Evolutionary conservation across 2,797 vertebrate species (phyloP).

Genomic region (Onychomys torridus): DNA sequence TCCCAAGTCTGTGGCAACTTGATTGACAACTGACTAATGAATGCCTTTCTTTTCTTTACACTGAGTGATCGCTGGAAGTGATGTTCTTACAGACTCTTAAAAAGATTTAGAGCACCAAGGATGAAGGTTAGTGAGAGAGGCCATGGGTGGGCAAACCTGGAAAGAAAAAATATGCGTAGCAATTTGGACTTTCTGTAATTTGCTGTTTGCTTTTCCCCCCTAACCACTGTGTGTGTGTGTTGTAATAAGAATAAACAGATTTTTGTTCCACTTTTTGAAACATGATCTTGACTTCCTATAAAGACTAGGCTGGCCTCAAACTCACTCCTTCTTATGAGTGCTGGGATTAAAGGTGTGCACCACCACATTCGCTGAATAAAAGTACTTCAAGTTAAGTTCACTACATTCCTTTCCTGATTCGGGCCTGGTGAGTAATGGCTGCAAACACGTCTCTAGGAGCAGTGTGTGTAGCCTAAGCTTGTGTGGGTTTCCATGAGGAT

Average conservation of each 20-base stretch:
- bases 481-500: slow-evolving; percentile 90
- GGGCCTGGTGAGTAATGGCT: slow-evolving; percentile 89
- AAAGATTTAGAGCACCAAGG: slow-evolving; percentile 10
- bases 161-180: background rate
- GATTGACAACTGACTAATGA: background rate
- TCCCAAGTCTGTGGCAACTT: background rate
- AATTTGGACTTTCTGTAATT: background rate
- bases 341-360: background rate
- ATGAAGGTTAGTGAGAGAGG: slow-evolving; percentile 24
- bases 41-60: slow-evolving; percentile 40
- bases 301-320: background rate
- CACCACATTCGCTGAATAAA: background rate
- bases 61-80: background rate
- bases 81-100: background rate
- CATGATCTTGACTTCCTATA: background rate
- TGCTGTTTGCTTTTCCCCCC: background rate
- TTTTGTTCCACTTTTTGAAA: background rate
- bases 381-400: slow-evolving; percentile 88
- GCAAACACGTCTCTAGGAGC: slow-evolving; percentile 91
- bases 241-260: background rate
- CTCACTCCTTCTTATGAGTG: background rate
- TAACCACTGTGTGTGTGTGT: background rate
- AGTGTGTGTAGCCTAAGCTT: slow-evolving; percentile 91
- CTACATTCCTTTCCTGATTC: slow-evolving; percentile 75
- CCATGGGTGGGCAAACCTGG: background rate